Percentiles rank a stretch among this genome's conserved stretches.
These are phyloP conservation scores for Boloria euphrosyne DNA, from an alignment of 2,888 invertebrate species.

Conservation along the genomic window DNA sequence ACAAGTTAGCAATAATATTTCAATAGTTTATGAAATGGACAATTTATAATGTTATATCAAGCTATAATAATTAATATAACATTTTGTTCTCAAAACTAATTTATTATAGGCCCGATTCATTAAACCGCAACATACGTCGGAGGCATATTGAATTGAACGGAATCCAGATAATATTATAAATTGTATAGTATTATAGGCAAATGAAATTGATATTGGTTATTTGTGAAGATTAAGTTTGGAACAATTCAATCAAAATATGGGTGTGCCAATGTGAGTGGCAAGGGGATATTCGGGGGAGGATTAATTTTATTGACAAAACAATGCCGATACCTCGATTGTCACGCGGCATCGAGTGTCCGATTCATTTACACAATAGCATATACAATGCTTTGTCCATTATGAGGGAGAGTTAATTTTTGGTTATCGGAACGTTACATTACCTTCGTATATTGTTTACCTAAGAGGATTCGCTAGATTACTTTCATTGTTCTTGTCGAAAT, in stretches of 20 bases:
- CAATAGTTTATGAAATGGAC: neutral
- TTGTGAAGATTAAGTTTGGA: conserved; percentile 70
- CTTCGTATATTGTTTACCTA: conserved; percentile 16
- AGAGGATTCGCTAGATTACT: conserved; percentile 23
- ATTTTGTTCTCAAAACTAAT: conserved; percentile 27
- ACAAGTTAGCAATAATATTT: no score
- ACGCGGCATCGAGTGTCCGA: conserved; percentile 44
- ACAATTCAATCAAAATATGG: conserved; percentile 75
- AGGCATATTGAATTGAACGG: conserved; percentile 35
- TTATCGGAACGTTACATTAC: conserved; percentile 14
- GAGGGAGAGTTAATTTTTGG: conserved; percentile 19
- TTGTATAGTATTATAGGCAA: conserved; percentile 40
- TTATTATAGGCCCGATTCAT: conserved; percentile 30
- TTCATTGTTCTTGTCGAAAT: conserved; percentile 37
- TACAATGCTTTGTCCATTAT: conserved; percentile 6
- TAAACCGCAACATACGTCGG: conserved; percentile 25
- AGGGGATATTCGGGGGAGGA: conserved; percentile 63
- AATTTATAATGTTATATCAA: conserved; percentile 19
- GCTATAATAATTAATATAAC: conserved; percentile 12
- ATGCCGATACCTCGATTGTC: conserved; percentile 57
- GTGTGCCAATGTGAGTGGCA: conserved; percentile 54
- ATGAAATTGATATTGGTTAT: conserved; percentile 67
- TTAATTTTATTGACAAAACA: conserved; percentile 71
- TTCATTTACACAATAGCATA: conserved; percentile 1
- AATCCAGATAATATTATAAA: conserved; percentile 36